phyloP scores from a whole-genome alignment of 2,888 invertebrate genomes.

The Ichneumoninae sp. region DNA sequence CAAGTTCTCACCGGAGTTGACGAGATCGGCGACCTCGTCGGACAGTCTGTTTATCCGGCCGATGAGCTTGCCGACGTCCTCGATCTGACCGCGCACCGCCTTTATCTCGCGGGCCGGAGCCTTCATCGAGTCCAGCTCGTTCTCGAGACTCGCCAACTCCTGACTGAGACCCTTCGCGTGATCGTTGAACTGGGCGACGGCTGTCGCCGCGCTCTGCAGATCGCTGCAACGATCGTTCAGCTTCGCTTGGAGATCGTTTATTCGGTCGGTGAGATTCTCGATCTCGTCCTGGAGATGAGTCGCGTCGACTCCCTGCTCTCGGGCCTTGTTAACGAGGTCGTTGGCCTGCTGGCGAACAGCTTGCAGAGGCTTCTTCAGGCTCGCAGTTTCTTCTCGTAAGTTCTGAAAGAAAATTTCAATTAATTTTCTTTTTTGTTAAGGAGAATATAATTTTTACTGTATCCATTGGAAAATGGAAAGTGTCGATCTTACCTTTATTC shows the following conservation, averaged over 20 bases:
- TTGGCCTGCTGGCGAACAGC: constrained; percentile 89
- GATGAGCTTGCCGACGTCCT: constrained; percentile 90
- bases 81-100: constrained; percentile 92
- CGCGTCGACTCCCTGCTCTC: constrained; percentile 91
- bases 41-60: constrained; percentile 89
- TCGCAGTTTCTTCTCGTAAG: constrained; percentile 92
- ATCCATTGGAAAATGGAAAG: not conserved
- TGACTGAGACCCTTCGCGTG: constrained; percentile 92
- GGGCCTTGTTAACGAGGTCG: constrained; percentile 91
- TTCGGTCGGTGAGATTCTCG: constrained; percentile 90
- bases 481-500: constrained; percentile 88
- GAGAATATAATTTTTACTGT: not conserved
- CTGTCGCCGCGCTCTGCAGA: constrained; percentile 94
- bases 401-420: constrained; percentile 78
- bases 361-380: constrained; percentile 90
- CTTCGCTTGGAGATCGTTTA: constrained; percentile 90
- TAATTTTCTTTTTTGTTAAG: not conserved
- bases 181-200: constrained; percentile 94
- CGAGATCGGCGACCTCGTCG: constrained; percentile 89
- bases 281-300: constrained; percentile 92
- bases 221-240: constrained; percentile 92
- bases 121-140: constrained; percentile 93
- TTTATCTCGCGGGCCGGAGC: constrained; percentile 95
- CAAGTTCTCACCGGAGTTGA: constrained; percentile 90
- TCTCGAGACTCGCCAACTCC: constrained; percentile 92